phyloP scores from a whole-genome alignment of 2,888 invertebrate species.

The Yponomeuta plumbellus region DNA sequence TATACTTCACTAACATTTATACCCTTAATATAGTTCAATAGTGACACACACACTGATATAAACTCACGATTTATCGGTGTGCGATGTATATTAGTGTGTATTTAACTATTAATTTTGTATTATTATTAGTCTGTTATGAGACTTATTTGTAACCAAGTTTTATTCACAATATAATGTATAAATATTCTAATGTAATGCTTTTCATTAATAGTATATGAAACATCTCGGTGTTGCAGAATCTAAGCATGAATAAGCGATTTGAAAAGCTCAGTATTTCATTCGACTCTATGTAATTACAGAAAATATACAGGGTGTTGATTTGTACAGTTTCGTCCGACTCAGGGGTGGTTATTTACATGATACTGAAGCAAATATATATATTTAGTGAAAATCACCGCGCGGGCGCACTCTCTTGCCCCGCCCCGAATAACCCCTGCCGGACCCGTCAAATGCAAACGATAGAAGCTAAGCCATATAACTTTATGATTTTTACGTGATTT shows the following conservation, averaged over 20 bases:
- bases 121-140: constrained; percentile 15
- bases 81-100: constrained; percentile 3
- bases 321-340: too few relatives aligned
- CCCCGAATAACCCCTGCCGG: too few relatives aligned
- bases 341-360: too few relatives aligned
- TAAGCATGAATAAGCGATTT: constrained; percentile 16
- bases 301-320: too few relatives aligned
- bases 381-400: too few relatives aligned
- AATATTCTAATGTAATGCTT: constrained; percentile 18
- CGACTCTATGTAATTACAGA: background rate
- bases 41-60: constrained; percentile 7
- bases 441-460: too few relatives aligned
- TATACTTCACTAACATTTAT: constrained; percentile 68
- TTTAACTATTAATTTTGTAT: constrained; percentile 6
- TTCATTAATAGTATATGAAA: constrained; percentile 6
- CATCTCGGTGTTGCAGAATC: constrained; percentile 2
- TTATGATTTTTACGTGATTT: too few relatives aligned
- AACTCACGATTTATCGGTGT: background rate
- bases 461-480: too few relatives aligned
- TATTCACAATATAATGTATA: constrained; percentile 25
- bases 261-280: constrained; percentile 14
- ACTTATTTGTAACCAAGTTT: constrained; percentile 12
- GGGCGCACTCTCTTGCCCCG: too few relatives aligned
- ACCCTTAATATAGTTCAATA: constrained; percentile 15
- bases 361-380: too few relatives aligned